Evolutionary conservation across 2,888 invertebrate genomes (phyloP).

Genomic region (Xanthorhoe spadicearia): DNA sequence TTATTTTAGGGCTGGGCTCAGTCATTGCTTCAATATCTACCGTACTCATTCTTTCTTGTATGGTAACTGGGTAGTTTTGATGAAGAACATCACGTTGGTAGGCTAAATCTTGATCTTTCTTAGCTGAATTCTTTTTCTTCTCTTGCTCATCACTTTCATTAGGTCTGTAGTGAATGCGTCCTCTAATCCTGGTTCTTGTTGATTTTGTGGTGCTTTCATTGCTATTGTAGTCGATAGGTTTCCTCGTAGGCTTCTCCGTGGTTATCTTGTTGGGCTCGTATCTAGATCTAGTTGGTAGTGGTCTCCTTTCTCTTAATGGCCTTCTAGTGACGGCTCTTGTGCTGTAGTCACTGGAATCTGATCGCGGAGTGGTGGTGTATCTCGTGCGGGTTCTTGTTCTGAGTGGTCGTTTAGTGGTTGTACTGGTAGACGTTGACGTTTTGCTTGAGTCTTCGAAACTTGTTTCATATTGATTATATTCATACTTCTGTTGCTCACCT

Average conservation of each 20-base stretch:
- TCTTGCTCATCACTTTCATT: slow-evolving; percentile 70
- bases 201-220: slow-evolving; percentile 69
- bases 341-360: slow-evolving; percentile 72
- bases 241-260: slow-evolving; percentile 66
- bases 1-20: slow-evolving; percentile 63
- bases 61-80: slow-evolving; percentile 86
- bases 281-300: slow-evolving; percentile 61
- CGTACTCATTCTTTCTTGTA: slow-evolving; percentile 79
- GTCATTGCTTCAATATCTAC: slow-evolving; percentile 78
- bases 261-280: slow-evolving; percentile 76
- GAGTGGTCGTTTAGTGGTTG: slow-evolving; percentile 60
- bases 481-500: slow-evolving; percentile 51
- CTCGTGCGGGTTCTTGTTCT: slow-evolving; percentile 73
- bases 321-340: slow-evolving; percentile 76
- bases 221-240: slow-evolving; percentile 49
- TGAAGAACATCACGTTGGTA: slow-evolving; percentile 87
- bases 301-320: slow-evolving; percentile 82
- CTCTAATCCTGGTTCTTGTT: slow-evolving; percentile 74
- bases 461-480: slow-evolving; percentile 62
- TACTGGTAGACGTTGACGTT: slow-evolving; percentile 58
- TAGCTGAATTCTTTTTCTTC: slow-evolving; percentile 57
- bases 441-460: slow-evolving; percentile 54
- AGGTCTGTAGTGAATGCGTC: slow-evolving; percentile 80
- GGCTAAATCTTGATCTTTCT: slow-evolving; percentile 76
- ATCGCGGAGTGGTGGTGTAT: slow-evolving; percentile 70